A percentile compares a stretch with the other conserved stretches of the same genome.
Conservation (phyloP, 64 coral and sea anemone species). For the Montipora sp. region DNA sequence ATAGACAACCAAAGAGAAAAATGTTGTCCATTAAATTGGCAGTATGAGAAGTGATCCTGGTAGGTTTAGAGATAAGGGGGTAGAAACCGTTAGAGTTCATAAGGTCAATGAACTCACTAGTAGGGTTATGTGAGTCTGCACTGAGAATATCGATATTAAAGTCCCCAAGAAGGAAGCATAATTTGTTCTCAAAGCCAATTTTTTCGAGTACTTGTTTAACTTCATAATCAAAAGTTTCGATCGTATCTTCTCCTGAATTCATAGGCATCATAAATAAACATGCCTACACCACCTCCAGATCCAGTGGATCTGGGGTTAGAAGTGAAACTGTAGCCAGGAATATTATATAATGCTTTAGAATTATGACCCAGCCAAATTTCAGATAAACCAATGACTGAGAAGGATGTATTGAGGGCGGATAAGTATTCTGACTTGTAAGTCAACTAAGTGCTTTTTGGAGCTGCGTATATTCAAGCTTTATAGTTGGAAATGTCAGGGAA, state of each 20-base stretch:
- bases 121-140: background rate
- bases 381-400: slow-evolving; percentile 38
- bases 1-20: background rate
- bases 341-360: too few relatives aligned
- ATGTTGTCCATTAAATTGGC: slow-evolving; percentile 12
- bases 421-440: slow-evolving; percentile 26
- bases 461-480: slow-evolving; percentile 41
- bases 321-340: slow-evolving; percentile 46
- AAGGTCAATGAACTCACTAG: background rate
- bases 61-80: background rate
- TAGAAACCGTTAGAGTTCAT: background rate
- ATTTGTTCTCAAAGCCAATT: slow-evolving; percentile 66
- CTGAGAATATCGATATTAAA: slow-evolving; percentile 1
- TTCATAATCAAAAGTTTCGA: slow-evolving; percentile 33
- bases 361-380: slow-evolving; percentile 15
- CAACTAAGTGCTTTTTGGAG: slow-evolving; percentile 1
- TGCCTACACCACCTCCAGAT: slow-evolving; percentile 60
- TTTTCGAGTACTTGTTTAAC: slow-evolving; percentile 29
- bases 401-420: slow-evolving; percentile 28
- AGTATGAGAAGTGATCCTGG: slow-evolving; percentile 10
- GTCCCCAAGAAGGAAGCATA: slow-evolving; percentile 52
- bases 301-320: slow-evolving; percentile 17
- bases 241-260: slow-evolving; percentile 44
- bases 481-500: background rate
- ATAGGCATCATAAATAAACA: slow-evolving; percentile 18